Evolutionary conservation across 2,113 vertebrate genomes (phyloP).

Genomic region (Paedocypris sp.): DNA sequence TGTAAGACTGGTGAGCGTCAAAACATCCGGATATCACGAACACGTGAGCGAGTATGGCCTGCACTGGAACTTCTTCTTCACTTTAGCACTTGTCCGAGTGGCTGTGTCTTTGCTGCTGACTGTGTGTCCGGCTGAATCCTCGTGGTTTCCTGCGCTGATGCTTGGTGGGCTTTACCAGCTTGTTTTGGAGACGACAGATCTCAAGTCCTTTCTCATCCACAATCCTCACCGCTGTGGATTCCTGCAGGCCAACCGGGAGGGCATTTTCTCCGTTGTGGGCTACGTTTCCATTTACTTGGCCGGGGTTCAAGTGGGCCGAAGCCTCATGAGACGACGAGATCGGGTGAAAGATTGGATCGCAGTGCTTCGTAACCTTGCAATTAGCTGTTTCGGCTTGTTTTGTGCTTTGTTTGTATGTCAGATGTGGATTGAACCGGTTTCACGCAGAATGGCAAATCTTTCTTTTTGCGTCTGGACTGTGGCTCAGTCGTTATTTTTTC

Average conservation of each 20-base stretch:
- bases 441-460: conserved; percentile 82
- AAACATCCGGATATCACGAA: conserved; percentile 78
- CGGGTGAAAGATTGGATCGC: conserved; percentile 64
- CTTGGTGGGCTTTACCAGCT: conserved; percentile 69
- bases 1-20: conserved; percentile 69
- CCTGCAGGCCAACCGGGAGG: conserved; percentile 84
- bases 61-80: conserved; percentile 99
- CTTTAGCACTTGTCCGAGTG: conserved; percentile 72
- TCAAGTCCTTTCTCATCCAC: conserved; percentile 72
- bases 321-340: conserved; percentile 58
- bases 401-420: conserved; percentile 54
- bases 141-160: conserved; percentile 64
- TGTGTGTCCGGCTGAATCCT: conserved; percentile 54
- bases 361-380: conserved; percentile 43
- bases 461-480: conserved; percentile 78
- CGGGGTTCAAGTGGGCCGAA: conserved; percentile 79
- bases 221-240: conserved; percentile 70
- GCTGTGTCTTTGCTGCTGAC: conserved; percentile 69
- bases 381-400: conserved; percentile 51
- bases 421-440: conserved; percentile 62
- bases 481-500: conserved; percentile 68
- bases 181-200: conserved; percentile 62
- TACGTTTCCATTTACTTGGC: conserved; percentile 82
- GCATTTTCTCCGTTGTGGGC: conserved; percentile 74
- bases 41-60: conserved; percentile 86